Conservation (phyloP, 2,888 invertebrate genomes). For the Pandemis corylana region DNA sequence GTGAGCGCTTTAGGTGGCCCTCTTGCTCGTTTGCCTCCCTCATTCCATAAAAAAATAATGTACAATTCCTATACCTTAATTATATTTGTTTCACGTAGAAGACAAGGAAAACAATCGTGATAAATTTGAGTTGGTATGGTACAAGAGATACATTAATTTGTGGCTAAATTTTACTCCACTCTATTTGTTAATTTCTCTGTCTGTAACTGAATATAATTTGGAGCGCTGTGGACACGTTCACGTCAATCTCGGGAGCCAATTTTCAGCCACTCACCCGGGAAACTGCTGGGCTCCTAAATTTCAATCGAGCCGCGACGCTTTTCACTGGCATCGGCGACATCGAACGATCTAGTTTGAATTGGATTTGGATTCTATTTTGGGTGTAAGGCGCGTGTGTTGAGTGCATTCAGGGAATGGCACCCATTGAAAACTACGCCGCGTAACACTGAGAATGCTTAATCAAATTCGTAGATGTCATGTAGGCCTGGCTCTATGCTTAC, state of each 20-base stretch:
- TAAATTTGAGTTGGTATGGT: too few species aligned
- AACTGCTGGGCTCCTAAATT: constrained; percentile 10
- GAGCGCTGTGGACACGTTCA: neutral
- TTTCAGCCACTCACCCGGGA: constrained; percentile 6
- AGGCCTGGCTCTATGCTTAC: neutral
- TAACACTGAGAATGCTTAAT: neutral
- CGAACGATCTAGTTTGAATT: neutral
- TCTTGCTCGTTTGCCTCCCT: too few species aligned
- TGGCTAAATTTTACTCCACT: too few species aligned
- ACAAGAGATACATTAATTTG: too few species aligned
- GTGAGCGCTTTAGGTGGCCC: too few species aligned
- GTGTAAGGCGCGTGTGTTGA: neutral
- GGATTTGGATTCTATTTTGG: constrained; percentile 3
- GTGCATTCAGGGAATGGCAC: neutral
- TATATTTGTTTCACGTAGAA: too few species aligned
- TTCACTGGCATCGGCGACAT: neutral
- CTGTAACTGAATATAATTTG: neutral
- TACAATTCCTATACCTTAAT: too few species aligned
- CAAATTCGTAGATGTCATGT: neutral
- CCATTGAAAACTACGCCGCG: neutral
- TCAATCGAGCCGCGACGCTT: constrained; percentile 12
- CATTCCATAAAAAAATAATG: too few species aligned
- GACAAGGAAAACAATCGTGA: too few species aligned
- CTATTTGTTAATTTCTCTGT: too few species aligned
- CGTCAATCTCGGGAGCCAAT: constrained; percentile 3